Conservation (phyloP, 1,140 invertebrate genomes). For the Aphelinus certus region DNA sequence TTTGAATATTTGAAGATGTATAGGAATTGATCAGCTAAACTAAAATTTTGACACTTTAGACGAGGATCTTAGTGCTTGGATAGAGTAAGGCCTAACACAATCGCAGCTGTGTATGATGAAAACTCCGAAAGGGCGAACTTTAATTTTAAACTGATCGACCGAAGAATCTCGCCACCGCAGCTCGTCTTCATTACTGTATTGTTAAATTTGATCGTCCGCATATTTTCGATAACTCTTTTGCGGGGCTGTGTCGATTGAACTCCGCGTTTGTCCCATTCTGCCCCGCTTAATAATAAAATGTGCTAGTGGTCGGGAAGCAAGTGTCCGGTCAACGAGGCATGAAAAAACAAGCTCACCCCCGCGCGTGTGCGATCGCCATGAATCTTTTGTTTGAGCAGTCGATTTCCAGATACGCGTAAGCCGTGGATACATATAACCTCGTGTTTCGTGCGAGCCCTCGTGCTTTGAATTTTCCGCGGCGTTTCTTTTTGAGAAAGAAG, state of each 20-base stretch:
- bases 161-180: constrained; percentile 41
- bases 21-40: constrained; percentile 18
- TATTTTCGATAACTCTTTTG: constrained; percentile 12
- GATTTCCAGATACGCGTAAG: constrained; percentile 18
- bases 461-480: constrained; percentile 29
- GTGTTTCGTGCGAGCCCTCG: constrained; percentile 18
- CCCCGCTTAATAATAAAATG: constrained; percentile 2
- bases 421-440: constrained; percentile 1
- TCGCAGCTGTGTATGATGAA: neutral
- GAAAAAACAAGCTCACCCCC: neutral
- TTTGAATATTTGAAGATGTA: constrained; percentile 23
- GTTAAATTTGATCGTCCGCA: neutral
- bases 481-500: constrained; percentile 37
- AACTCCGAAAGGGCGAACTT: constrained; percentile 13
- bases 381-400: constrained; percentile 7
- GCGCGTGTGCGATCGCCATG: neutral
- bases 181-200: neutral
- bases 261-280: neutral
- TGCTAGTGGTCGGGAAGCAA: constrained; percentile 1
- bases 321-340: constrained; percentile 16
- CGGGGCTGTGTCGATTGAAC: constrained; percentile 23
- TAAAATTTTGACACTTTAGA: constrained; percentile 45
- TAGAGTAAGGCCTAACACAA: constrained; percentile 62
- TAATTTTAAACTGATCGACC: constrained; percentile 40
- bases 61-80: constrained; percentile 61